Evolutionary conservation across 1,140 invertebrate species (phyloP).

Genomic region (Teleopsis dalmanni): DNA sequence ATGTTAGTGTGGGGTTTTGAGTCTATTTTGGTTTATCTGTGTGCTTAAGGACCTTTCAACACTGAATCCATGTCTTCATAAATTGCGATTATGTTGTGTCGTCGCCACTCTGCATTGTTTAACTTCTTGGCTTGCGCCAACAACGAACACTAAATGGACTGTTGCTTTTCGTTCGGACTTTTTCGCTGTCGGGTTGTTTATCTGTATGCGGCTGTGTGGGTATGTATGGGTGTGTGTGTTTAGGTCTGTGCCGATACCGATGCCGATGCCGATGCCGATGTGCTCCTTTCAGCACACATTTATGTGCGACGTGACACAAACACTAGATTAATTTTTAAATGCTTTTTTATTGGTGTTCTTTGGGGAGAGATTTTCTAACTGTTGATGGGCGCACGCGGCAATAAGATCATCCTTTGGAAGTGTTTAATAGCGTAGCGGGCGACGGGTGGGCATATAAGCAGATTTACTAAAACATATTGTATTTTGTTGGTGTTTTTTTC

Average conservation of each 20-base stretch:
- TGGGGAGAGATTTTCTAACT: constrained; percentile 5
- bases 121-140: too few species aligned
- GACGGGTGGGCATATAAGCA: too few species aligned
- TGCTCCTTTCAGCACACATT: constrained; percentile 7
- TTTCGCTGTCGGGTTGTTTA: background rate
- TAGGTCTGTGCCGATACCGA: background rate
- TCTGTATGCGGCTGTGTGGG: too few species aligned
- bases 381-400: background rate
- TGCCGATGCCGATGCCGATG: background rate
- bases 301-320: constrained; percentile 16
- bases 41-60: constrained; percentile 11
- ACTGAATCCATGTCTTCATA: constrained; percentile 13
- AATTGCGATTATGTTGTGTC: constrained; percentile 8
- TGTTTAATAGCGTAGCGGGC: background rate
- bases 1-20: background rate
- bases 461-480: background rate
- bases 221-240: background rate
- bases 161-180: background rate
- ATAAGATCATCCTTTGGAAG: background rate
- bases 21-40: background rate
- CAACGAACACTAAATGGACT: too few species aligned
- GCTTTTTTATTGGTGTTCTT: constrained; percentile 17
- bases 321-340: constrained; percentile 20
- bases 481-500: background rate
- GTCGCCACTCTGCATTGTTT: too few species aligned